These are phyloP conservation scores for Tachypleus tridentatus DNA, from an alignment of 1,140 invertebrate species.

Conservation along the genomic window DNA sequence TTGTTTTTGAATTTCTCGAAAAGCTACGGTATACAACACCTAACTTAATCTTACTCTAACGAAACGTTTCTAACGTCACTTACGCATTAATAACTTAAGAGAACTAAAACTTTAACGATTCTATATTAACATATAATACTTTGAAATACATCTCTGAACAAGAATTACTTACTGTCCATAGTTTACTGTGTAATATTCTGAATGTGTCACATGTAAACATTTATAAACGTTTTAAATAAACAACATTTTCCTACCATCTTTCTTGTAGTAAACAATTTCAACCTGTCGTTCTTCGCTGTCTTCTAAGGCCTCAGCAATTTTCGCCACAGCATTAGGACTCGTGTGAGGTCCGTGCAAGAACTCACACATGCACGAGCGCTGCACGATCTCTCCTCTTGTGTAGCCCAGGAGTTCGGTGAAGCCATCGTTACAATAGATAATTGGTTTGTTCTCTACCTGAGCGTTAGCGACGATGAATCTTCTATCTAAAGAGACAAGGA, in stretches of 20 bases:
- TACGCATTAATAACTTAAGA: no score
- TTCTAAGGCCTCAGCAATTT: constrained; percentile 54
- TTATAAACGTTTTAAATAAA: no score
- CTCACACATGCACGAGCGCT: constrained; percentile 57
- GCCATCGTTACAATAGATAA: constrained; percentile 77
- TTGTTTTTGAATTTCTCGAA: no score
- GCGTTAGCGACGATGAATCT: constrained; percentile 75
- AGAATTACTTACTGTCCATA: no score
- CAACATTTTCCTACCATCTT: constrained; percentile 54
- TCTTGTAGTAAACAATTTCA: constrained; percentile 68
- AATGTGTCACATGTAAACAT: no score
- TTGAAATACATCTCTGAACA: no score
- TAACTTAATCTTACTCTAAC: no score
- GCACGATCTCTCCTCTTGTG: constrained; percentile 62
- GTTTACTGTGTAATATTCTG: no score
- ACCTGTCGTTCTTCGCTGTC: constrained; percentile 64
- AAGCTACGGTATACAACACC: no score
- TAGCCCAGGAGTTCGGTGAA: constrained; percentile 67
- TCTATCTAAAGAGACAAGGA: constrained; percentile 44
- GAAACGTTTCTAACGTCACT: no score
- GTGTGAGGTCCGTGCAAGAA: constrained; percentile 71
- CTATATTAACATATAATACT: no score
- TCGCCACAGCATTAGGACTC: constrained; percentile 50
- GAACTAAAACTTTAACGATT: no score
- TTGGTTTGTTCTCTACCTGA: constrained; percentile 58